phyloP scores from a whole-genome alignment of 2,797 vertebrate genomes.

The Pseudochaenichthys georgianus region DNA sequence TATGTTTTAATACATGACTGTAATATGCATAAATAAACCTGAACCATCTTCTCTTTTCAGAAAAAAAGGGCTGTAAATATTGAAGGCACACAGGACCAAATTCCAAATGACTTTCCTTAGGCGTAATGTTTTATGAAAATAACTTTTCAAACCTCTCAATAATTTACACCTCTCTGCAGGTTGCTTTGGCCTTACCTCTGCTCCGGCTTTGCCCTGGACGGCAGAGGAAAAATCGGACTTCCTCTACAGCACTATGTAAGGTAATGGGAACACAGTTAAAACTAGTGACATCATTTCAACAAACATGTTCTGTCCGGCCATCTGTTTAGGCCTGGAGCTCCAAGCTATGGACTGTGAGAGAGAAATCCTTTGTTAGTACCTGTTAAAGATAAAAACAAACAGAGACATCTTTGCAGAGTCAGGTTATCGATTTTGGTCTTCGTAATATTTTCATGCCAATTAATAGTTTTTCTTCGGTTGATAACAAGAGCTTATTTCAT shows the following conservation, averaged over 20 bases:
- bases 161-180: conserved; percentile 37
- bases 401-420: conserved; percentile 29
- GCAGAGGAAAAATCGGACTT: conserved; percentile 18
- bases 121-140: conserved; percentile 63
- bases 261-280: conserved; percentile 49
- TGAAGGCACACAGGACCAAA: conserved; percentile 39
- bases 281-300: conserved; percentile 43
- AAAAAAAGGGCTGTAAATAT: conserved; percentile 41
- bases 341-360: conserved; percentile 1
- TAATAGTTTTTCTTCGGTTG: not conserved
- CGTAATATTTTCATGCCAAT: conserved; percentile 4
- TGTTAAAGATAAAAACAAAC: conserved; percentile 15
- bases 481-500: conserved; percentile 16
- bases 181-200: conserved; percentile 30
- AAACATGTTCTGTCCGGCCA: conserved; percentile 27
- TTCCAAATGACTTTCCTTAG: conserved; percentile 43
- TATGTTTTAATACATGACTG: not conserved
- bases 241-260: conserved; percentile 13
- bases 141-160: conserved; percentile 35
- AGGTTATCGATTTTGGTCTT: conserved; percentile 36
- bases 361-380: conserved; percentile 33
- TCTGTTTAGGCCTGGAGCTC: conserved; percentile 40
- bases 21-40: conserved; percentile 15
- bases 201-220: conserved; percentile 10
- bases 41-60: not conserved